Conservation (phyloP, 2,888 invertebrate genomes). For the Heliothis peltigera region DNA sequence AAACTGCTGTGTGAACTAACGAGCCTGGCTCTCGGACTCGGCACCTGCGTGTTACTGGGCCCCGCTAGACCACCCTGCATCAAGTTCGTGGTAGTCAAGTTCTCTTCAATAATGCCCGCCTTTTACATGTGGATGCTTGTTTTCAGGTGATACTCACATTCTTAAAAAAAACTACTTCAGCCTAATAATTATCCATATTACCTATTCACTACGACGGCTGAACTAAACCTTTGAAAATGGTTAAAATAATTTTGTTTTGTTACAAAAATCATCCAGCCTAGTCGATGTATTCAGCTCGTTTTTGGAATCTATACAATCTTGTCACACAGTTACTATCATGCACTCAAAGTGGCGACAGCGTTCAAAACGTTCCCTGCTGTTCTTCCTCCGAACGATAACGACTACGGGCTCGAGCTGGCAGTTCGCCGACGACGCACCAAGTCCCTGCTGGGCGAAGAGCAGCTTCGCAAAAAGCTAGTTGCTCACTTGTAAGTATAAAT, state of each 20-base stretch:
- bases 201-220: too few relatives aligned
- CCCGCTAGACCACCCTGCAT: conserved; percentile 84
- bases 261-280: too few relatives aligned
- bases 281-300: background rate
- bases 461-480: conserved; percentile 79
- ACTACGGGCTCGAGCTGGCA: conserved; percentile 84
- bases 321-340: conserved; percentile 77
- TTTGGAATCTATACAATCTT: background rate
- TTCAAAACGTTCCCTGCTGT: conserved; percentile 79
- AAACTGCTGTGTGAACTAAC: conserved; percentile 84
- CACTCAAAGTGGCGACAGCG: conserved; percentile 77
- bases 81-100: conserved; percentile 85
- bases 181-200: background rate
- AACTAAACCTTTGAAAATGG: too few relatives aligned
- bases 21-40: conserved; percentile 84
- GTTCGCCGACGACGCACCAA: conserved; percentile 85
- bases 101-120: conserved; percentile 82
- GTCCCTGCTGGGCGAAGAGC: conserved; percentile 82
- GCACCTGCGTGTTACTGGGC: conserved; percentile 84
- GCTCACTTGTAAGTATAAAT: conserved; percentile 77
- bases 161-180: background rate
- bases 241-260: too few relatives aligned
- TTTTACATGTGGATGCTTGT: conserved; percentile 88
- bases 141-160: conserved; percentile 73
- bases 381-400: conserved; percentile 69